These are phyloP conservation scores for Cygnus buccinator DNA, from an alignment of 2,113 vertebrate genomes.

Conservation along the genomic window DNA sequence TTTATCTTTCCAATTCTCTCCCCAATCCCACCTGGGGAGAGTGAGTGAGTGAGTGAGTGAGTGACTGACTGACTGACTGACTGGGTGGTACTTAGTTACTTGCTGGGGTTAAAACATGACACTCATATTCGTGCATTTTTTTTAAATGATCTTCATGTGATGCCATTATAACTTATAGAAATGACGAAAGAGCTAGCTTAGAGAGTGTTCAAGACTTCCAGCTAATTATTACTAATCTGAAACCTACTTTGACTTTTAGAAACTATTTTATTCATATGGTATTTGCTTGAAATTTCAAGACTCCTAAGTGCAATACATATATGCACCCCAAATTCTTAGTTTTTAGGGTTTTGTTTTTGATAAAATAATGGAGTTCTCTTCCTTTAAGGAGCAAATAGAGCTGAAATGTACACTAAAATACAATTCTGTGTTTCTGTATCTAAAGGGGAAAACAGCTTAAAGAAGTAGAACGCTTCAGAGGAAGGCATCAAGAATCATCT, in stretches of 20 bases:
- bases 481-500: background rate
- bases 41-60: no score
- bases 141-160: background rate
- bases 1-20: no score
- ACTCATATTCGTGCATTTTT: background rate
- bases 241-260: background rate
- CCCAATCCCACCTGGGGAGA: no score
- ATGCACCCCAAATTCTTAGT: background rate
- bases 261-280: background rate
- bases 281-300: background rate
- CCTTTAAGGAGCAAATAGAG: background rate
- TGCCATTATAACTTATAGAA: background rate
- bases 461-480: background rate
- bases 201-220: background rate
- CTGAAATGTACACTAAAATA: background rate
- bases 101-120: no score
- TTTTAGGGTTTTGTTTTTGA: background rate
- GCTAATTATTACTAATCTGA: background rate
- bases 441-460: background rate
- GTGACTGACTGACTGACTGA: no score
- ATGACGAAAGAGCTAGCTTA: background rate
- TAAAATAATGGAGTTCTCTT: background rate
- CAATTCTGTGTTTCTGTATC: background rate
- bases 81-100: no score
- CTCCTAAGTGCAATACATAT: background rate